A percentile compares a stretch with the other conserved stretches of the same genome.
Conservation (phyloP, 2,888 invertebrate species). For the Euzophera pinguis region DNA sequence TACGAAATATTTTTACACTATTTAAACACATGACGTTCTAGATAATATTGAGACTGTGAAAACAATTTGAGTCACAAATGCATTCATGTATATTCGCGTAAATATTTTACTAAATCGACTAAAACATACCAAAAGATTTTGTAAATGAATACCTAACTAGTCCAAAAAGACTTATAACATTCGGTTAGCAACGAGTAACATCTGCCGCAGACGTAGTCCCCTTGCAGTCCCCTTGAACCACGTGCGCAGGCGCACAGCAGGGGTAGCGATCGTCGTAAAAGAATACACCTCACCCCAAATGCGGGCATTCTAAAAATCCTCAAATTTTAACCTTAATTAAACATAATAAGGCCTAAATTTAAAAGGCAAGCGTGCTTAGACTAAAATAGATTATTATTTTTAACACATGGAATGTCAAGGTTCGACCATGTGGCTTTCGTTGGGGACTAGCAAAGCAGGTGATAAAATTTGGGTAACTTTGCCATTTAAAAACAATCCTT, state of each 20-base stretch:
- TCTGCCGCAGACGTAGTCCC: constrained; percentile 46
- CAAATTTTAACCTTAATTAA: constrained; percentile 40
- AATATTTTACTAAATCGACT: too few relatives aligned
- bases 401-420: constrained; percentile 76
- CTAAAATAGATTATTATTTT: constrained; percentile 75
- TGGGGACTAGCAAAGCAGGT: constrained; percentile 60
- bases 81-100: too few relatives aligned
- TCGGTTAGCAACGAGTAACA: constrained; percentile 53
- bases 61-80: too few relatives aligned
- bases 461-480: constrained; percentile 39
- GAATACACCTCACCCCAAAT: constrained; percentile 64
- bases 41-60: too few relatives aligned
- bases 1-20: too few relatives aligned
- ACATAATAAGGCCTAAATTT: constrained; percentile 41
- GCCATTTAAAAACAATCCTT: not conserved
- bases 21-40: too few relatives aligned
- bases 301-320: constrained; percentile 45
- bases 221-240: constrained; percentile 51
- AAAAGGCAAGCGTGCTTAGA: constrained; percentile 30
- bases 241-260: constrained; percentile 69
- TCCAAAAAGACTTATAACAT: not conserved
- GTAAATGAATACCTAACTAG: not conserved
- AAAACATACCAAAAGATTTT: too few relatives aligned
- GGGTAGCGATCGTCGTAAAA: constrained; percentile 67
- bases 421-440: constrained; percentile 68